Base-by-base conservation (phyloP, 2,797 vertebrate genomes). In the Hypotaenidia philippensis region DNA sequence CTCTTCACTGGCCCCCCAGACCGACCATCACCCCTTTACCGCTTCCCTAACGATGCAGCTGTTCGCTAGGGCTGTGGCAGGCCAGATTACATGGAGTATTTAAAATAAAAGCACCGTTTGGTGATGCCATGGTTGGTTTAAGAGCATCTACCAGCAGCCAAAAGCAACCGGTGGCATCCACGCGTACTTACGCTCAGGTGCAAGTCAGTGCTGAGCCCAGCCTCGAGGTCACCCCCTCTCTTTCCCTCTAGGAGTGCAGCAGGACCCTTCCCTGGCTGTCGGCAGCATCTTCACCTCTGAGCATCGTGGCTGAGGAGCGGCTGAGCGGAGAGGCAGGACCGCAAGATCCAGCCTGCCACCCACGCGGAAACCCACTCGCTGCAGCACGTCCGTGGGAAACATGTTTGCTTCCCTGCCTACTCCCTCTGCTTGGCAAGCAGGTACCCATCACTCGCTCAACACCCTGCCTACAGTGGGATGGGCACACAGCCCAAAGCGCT, bases 111-210 rank as follows among this genome's bases (percentile, higher is more conserved):
- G n/a, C 49, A 34, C 1, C 3, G 1, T 14, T 1, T n/a, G 47
- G 57, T 36, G 68, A 15, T 7, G 2, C 0, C 0, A 66, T 49
- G 22, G 41, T 34, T 64, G 44, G 5, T 29, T 63, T 4, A 66
- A 53, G 44, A 78, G 38, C 61, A 55, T 13, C 0, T 2, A 17
- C 17, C 72, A 75, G 56, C 57, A 77, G 31, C 65, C 52, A 65
- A 52, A 64, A 76, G 18, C 57, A 76, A 53, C 21, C 1, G 2
- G 44, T 65, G 34, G 41, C 22, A 26, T 29, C 63, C 59, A 59
- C 4, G 7, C 4, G 0, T 6, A 49, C 63, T 38, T 11, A n/a
- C 1, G 6, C 29, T 2, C 29, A 15, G 11, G 4, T 34, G 20
- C 49, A 20, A 13, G 27, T 2, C 55, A 63, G 32, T 1, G 1